These are phyloP conservation scores for Merodon equestris DNA, from an alignment of 2,888 invertebrate genomes.

Conservation along the genomic window DNA sequence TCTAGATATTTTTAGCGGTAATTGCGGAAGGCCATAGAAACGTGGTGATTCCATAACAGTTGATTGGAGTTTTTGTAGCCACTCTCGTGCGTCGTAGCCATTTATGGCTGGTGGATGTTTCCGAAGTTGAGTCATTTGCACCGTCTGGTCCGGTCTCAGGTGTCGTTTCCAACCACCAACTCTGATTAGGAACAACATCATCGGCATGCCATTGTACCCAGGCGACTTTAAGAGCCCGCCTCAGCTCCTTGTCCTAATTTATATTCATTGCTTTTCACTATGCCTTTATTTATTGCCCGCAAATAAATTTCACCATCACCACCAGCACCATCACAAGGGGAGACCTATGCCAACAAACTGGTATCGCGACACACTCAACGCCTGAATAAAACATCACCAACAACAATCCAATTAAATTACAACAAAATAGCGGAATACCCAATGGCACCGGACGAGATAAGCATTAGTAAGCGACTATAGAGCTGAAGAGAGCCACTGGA, in stretches of 20 bases:
- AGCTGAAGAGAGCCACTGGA: not conserved
- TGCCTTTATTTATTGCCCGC: conserved; percentile 50
- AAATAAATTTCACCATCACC: conserved; percentile 40
- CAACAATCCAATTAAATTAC: conserved; percentile 65
- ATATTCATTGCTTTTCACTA: conserved; percentile 42
- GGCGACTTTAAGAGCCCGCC: no score
- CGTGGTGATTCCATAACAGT: no score
- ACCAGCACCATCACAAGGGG: not conserved
- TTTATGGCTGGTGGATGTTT: no score
- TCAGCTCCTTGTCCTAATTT: conserved; percentile 25
- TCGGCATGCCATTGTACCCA: no score
- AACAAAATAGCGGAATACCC: conserved; percentile 54
- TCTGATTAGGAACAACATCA: no score
- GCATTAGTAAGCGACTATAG: conserved; percentile 18
- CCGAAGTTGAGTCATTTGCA: no score
- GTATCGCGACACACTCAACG: conserved; percentile 27
- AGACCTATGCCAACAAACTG: conserved; percentile 35
- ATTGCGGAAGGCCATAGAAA: no score
- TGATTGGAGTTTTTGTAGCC: no score
- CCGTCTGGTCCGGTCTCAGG: no score
- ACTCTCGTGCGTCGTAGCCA: no score
- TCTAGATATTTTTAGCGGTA: no score
- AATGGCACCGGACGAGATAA: conserved; percentile 42
- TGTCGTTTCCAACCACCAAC: conserved; percentile 4
- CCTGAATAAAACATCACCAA: conserved; percentile 59